Evolutionary conservation across 2,797 vertebrate genomes (phyloP).

Genomic region (Mormyrus hasselquistii): DNA sequence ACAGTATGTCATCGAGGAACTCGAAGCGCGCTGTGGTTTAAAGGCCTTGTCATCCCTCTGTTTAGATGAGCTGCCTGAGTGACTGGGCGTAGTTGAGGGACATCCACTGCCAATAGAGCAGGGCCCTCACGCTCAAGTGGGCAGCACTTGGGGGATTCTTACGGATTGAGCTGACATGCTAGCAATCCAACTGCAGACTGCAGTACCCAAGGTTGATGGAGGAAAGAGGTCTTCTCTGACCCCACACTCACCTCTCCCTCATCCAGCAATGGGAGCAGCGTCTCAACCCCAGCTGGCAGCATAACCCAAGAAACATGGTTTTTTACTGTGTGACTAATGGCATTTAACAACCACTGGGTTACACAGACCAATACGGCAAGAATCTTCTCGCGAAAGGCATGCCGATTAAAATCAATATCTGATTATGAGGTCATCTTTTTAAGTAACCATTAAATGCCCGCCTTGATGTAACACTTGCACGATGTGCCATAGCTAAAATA

Average conservation of each 20-base stretch:
- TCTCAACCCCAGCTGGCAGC: background rate
- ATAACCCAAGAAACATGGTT: background rate
- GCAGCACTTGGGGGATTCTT: constrained; percentile 56
- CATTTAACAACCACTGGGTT: background rate
- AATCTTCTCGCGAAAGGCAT: background rate
- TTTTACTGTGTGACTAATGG: background rate
- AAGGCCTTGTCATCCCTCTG: constrained; percentile 56
- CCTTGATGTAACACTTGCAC: background rate
- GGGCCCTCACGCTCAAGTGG: constrained; percentile 55
- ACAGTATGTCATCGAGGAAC: constrained; percentile 45
- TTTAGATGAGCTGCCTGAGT: constrained; percentile 51
- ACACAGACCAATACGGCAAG: background rate
- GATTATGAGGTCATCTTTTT: background rate
- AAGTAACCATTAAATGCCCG: background rate
- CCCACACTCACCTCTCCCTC: constrained; percentile 45
- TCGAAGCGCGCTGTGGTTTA: constrained; percentile 55
- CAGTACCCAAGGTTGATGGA: constrained; percentile 42
- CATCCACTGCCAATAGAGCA: constrained; percentile 48
- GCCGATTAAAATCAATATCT: background rate
- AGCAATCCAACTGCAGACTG: constrained; percentile 65
- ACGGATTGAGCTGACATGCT: constrained; percentile 66
- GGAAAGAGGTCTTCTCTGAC: constrained; percentile 40
- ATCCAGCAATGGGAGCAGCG: constrained; percentile 8
- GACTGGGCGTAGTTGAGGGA: constrained; percentile 58
- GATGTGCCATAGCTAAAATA: background rate